Base-by-base conservation (phyloP, 1,140 invertebrate species). In the Leptinotarsa texana region DNA sequence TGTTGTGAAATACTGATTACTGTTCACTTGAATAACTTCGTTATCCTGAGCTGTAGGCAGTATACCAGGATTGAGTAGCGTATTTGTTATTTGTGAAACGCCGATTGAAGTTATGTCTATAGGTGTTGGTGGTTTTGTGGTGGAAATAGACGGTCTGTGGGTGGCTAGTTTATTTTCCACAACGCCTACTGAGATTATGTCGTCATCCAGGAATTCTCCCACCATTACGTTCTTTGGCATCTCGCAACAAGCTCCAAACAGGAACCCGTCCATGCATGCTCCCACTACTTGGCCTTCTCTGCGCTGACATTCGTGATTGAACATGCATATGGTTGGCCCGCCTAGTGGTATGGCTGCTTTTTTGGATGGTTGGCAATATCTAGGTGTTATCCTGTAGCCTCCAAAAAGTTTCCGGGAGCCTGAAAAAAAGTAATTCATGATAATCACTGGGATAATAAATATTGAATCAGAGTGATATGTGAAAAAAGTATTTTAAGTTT, bases 161-260 rank as follows among this genome's bases (percentile, higher is more conserved):
- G 77, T 73, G 18, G 73, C 33, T 21, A 83, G 51, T 57, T 73
- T 77, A 69, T 82, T 82, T 68, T 77, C 76, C 13, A 77, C n/a
- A 67, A 65, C 33, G 1, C 67, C 62, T 13, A 78, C 83, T 5
- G 86, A 84, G 63, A 83, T 82, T n/a, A 83, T 73, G 63, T 82
- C 81, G 74, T 78, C 80, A 47, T 83, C 82, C 13, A 86, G 80
- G 49, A 84, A 73, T 74, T 86, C 86, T 18, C 82, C 80, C 6
- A 79, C 67, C 0, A 84, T 85, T 18, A 84, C 82, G 24, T 84
- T 84, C 74, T 81, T 83, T 13, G 90, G 90, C 15, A 93, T 84
- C 80, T 93, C 91, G 80, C 95, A 97, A 83, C 95, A 97, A 4
- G 95, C 94, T 6, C 95, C 95, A 81, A 96, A 96, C 4, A 97